phyloP scores from a whole-genome alignment of 2,888 invertebrate species.

The Standfussiana lucernea region DNA sequence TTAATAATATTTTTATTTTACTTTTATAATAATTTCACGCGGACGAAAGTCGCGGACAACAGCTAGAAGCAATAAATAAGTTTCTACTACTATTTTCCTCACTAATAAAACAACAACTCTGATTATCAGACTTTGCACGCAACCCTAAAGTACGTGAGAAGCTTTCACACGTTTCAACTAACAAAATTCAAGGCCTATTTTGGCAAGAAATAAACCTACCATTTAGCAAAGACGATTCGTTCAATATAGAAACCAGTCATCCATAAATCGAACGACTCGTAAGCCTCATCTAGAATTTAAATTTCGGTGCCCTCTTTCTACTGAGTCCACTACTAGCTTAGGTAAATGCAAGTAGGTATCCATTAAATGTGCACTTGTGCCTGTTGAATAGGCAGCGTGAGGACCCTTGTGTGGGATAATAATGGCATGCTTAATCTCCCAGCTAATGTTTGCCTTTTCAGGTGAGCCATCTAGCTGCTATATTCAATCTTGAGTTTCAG shows the following conservation, averaged over 20 bases:
- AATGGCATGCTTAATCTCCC: constrained; percentile 54
- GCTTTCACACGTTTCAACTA: constrained; percentile 6
- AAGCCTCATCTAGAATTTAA: constrained; percentile 22
- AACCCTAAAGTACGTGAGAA: constrained; percentile 15
- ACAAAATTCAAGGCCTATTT: constrained; percentile 5
- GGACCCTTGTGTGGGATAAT: constrained; percentile 41
- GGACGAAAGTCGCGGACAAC: too few species aligned
- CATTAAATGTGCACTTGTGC: constrained; percentile 40
- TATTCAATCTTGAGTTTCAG: constrained; percentile 34
- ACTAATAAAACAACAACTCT: constrained; percentile 16
- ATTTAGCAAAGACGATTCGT: neutral
- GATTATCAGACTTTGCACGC: constrained; percentile 7
- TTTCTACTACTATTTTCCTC: neutral
- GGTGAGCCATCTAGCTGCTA: constrained; percentile 24
- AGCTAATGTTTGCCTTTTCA: constrained; percentile 46
- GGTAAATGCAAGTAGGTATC: constrained; percentile 28
- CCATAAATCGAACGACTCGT: neutral
- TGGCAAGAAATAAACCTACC: constrained; percentile 2
- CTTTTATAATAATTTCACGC: too few species aligned
- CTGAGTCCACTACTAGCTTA: constrained; percentile 12
- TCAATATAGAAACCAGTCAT: neutral
- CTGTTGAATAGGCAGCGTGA: constrained; percentile 50
- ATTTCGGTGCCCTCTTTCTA: constrained; percentile 8
- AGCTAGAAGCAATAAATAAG: constrained; percentile 10
- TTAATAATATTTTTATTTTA: too few species aligned